Conservation (phyloP, 2,113 vertebrate genomes). For the Barnardius zonarius region DNA sequence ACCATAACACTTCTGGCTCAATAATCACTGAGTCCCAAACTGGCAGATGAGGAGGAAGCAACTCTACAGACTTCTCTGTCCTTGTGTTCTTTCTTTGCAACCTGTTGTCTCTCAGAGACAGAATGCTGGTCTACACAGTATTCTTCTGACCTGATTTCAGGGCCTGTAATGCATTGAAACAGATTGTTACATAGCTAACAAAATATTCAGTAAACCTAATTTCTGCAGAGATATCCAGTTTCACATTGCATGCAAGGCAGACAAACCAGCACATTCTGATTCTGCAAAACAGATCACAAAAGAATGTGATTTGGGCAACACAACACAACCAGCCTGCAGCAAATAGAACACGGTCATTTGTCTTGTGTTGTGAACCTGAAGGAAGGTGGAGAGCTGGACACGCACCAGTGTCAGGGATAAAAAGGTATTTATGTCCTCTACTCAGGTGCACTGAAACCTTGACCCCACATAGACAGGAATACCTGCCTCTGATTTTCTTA, state of each 20-base stretch:
- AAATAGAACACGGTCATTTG: neutral
- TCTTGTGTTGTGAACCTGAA: neutral
- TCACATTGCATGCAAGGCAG: neutral
- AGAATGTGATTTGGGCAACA: neutral
- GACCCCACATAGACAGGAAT: neutral
- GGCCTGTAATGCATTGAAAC: neutral
- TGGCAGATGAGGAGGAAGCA: neutral
- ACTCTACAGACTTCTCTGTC: neutral
- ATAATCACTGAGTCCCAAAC: neutral
- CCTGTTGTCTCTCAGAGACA: neutral
- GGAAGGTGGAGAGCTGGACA: neutral
- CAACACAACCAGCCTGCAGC: neutral
- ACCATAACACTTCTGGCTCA: neutral
- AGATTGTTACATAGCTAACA: neutral
- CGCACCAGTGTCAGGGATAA: neutral
- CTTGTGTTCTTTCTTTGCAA: neutral
- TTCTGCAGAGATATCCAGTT: neutral
- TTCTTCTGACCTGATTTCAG: neutral
- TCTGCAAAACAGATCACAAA: neutral
- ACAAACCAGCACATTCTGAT: neutral
- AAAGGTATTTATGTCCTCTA: neutral
- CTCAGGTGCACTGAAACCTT: neutral
- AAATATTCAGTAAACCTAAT: neutral
- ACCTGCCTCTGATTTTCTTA: neutral
- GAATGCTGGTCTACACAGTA: neutral